Conservation (phyloP, 1,140 invertebrate species). For the Ceratina japonica region DNA sequence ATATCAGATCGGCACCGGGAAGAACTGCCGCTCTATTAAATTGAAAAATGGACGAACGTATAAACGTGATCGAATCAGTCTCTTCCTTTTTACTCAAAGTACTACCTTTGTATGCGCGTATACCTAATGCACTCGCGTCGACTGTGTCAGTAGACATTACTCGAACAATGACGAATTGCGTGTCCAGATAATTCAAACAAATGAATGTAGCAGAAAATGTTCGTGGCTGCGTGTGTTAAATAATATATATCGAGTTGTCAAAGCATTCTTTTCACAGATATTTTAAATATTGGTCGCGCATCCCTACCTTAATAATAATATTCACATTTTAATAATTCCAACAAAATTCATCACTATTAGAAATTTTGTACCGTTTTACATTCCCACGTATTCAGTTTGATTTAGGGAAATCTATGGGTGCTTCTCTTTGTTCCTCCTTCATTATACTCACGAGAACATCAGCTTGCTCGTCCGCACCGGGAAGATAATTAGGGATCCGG, state of each 20-base stretch:
- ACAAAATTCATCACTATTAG: too few species aligned
- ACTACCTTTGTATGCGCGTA: too few species aligned
- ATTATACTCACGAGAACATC: slow-evolving; percentile 37
- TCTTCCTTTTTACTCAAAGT: neutral
- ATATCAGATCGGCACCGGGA: neutral
- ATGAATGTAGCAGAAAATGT: neutral
- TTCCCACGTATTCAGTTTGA: too few species aligned
- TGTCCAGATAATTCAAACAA: neutral
- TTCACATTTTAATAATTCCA: too few species aligned
- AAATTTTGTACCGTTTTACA: too few species aligned
- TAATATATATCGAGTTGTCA: too few species aligned
- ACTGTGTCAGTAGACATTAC: neutral
- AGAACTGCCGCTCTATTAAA: neutral
- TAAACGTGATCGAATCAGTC: neutral
- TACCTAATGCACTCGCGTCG: too few species aligned
- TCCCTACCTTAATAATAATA: too few species aligned
- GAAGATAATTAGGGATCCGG: slow-evolving; percentile 63
- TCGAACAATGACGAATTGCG: neutral
- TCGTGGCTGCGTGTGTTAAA: neutral
- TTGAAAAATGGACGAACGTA: neutral
- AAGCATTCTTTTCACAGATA: too few species aligned
- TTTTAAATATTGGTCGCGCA: too few species aligned
- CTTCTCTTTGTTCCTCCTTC: neutral
- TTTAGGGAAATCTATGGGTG: neutral
- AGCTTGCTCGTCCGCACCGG: slow-evolving; percentile 62